Conservation (phyloP, 2,113 vertebrate genomes). For the Vombatus ursinus region DNA sequence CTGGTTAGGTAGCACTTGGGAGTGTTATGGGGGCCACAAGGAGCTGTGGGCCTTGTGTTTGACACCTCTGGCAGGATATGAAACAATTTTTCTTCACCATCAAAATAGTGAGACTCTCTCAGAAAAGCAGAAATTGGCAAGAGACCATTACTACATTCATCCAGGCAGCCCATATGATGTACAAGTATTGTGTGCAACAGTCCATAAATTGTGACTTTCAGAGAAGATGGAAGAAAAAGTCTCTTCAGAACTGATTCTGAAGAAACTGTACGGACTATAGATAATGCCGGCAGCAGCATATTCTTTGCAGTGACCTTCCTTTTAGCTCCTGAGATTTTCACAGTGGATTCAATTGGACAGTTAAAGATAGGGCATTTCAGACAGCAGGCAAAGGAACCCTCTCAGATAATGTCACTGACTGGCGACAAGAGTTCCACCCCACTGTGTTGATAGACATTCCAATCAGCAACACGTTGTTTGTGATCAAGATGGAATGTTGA, state of each 20-base stretch:
- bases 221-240: slow-evolving; percentile 95
- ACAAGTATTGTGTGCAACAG: slow-evolving; percentile 91
- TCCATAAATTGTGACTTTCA: slow-evolving; percentile 94
- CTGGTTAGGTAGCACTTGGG: background rate
- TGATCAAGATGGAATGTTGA: slow-evolving; percentile 97
- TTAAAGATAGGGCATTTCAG: slow-evolving; percentile 97
- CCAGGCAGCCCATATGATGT: slow-evolving; percentile 85
- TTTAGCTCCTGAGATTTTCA: slow-evolving; percentile 94
- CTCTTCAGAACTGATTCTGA: slow-evolving; percentile 92
- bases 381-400: slow-evolving; percentile 92
- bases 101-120: slow-evolving; percentile 92
- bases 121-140: slow-evolving; percentile 86
- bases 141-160: slow-evolving; percentile 87
- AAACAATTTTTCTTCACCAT: slow-evolving; percentile 91
- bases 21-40: background rate
- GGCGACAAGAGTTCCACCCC: slow-evolving; percentile 93
- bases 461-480: slow-evolving; percentile 97
- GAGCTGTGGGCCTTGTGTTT: background rate
- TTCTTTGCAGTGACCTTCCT: slow-evolving; percentile 96
- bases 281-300: slow-evolving; percentile 97
- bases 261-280: slow-evolving; percentile 87
- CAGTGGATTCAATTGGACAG: slow-evolving; percentile 97
- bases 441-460: slow-evolving; percentile 96
- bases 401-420: slow-evolving; percentile 93
- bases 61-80: slow-evolving; percentile 84